Conservation (phyloP, 1,140 invertebrate species). For the Chionoecetes opilio region DNA sequence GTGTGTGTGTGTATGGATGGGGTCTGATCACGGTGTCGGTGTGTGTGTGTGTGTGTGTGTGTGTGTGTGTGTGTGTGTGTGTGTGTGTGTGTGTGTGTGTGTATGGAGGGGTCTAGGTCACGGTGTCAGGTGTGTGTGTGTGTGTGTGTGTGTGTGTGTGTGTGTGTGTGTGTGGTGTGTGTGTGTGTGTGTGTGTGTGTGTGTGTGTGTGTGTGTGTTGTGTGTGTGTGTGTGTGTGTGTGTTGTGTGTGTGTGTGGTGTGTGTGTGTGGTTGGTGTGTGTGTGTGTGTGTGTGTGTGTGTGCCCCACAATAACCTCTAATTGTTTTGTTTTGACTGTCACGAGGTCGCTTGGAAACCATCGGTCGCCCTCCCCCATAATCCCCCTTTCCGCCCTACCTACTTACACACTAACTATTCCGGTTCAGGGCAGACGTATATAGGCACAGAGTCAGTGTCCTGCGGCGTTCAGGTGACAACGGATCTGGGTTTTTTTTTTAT, state of each 20-base stretch:
- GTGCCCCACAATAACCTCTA: background rate
- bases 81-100: constrained; percentile 27
- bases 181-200: background rate
- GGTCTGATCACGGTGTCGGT: too few relatives aligned
- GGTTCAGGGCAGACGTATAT: background rate
- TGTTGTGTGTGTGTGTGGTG: too few relatives aligned
- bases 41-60: too few relatives aligned
- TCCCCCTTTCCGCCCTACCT: background rate
- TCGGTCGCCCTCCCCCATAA: background rate
- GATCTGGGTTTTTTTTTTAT: too few relatives aligned
- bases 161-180: too few relatives aligned
- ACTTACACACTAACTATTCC: background rate
- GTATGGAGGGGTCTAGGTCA: background rate
- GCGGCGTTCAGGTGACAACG: background rate
- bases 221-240: too few relatives aligned
- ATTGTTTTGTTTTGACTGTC: background rate
- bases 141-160: too few relatives aligned
- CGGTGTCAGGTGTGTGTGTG: constrained; percentile 11
- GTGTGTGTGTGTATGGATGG: background rate
- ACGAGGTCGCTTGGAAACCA: background rate
- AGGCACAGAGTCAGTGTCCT: background rate
- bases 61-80: constrained; percentile 19
- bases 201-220: constrained; percentile 20
- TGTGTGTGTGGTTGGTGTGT: too few relatives aligned
- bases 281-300: background rate